These are phyloP conservation scores for Hirtodrosophila confusa DNA, from an alignment of 2,888 invertebrate species.

Conservation along the genomic window DNA sequence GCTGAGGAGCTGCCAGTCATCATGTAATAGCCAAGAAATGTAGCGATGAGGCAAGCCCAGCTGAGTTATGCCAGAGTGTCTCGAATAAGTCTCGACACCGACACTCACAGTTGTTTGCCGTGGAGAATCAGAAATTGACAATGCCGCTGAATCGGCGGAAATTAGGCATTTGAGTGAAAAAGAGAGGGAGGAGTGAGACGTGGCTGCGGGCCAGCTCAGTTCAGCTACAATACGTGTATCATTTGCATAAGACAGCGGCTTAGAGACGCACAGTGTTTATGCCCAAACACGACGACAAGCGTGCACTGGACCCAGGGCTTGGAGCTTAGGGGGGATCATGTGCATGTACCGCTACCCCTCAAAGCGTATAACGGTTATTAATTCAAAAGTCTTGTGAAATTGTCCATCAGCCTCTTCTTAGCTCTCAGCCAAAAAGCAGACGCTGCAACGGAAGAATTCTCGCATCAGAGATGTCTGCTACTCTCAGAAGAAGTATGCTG, in stretches of 20 bases:
- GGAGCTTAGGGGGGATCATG: conserved; percentile 32
- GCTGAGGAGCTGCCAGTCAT: conserved; percentile 49
- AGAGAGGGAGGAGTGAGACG: neutral
- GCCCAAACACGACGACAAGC: conserved; percentile 53
- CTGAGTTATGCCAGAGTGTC: conserved; percentile 52
- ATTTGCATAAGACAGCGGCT: conserved; percentile 65
- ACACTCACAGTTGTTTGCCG: conserved; percentile 22
- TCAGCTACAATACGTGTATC: conserved; percentile 18
- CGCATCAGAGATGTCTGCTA: neutral
- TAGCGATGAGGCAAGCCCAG: conserved; percentile 69
- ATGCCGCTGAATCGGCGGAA: conserved; percentile 69
- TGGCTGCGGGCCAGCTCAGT: conserved; percentile 1
- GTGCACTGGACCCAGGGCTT: conserved; percentile 36
- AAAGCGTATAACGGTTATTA: conserved; percentile 33
- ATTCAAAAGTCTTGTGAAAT: conserved; percentile 26
- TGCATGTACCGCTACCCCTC: conserved; percentile 14
- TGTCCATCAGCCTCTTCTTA: conserved; percentile 23
- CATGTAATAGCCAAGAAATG: conserved; percentile 72
- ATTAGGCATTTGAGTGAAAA: conserved; percentile 54
- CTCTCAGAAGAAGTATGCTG: conserved; percentile 11
- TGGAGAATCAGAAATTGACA: conserved; percentile 69
- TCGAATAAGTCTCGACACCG: conserved; percentile 48
- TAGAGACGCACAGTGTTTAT: conserved; percentile 36
- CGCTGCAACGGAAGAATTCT: neutral
- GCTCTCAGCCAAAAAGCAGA: conserved; percentile 7